phyloP scores from a whole-genome alignment of 2,888 invertebrate genomes.

The Perizoma flavofasciatum region DNA sequence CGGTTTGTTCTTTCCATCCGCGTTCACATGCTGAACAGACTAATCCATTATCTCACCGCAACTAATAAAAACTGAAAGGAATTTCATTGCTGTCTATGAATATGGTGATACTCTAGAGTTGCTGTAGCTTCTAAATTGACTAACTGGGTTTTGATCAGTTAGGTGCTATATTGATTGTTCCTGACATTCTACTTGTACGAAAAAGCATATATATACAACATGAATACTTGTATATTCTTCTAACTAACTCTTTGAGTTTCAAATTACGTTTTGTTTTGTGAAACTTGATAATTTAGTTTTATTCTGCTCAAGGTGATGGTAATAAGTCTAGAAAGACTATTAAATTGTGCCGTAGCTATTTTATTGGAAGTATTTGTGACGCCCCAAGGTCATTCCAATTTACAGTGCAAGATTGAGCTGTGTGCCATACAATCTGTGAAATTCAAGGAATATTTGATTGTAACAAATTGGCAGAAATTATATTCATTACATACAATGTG shows the following conservation, averaged over 20 bases:
- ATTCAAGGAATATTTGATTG: conserved; percentile 6
- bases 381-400: conserved; percentile 21
- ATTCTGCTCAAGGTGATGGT: conserved; percentile 4
- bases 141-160: conserved; percentile 8
- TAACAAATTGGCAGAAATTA: conserved; percentile 19
- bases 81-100: conserved; percentile 56
- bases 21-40: conserved; percentile 69
- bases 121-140: conserved; percentile 17
- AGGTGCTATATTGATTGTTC: neutral
- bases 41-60: conserved; percentile 76
- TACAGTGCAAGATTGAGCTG: neutral
- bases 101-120: conserved; percentile 43
- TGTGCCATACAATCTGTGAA: conserved; percentile 14
- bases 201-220: too few species aligned
- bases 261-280: too few species aligned
- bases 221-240: too few species aligned
- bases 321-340: too few species aligned
- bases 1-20: conserved; percentile 65
- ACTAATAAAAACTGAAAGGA: conserved; percentile 78
- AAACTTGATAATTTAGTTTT: neutral
- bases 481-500: conserved; percentile 2
- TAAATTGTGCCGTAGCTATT: neutral
- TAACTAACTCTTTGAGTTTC: too few species aligned
- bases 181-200: too few species aligned
- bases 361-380: conserved; percentile 12